phyloP scores from a whole-genome alignment of 2,888 invertebrate species.

The Drosophila nr. perissopoda region DNA sequence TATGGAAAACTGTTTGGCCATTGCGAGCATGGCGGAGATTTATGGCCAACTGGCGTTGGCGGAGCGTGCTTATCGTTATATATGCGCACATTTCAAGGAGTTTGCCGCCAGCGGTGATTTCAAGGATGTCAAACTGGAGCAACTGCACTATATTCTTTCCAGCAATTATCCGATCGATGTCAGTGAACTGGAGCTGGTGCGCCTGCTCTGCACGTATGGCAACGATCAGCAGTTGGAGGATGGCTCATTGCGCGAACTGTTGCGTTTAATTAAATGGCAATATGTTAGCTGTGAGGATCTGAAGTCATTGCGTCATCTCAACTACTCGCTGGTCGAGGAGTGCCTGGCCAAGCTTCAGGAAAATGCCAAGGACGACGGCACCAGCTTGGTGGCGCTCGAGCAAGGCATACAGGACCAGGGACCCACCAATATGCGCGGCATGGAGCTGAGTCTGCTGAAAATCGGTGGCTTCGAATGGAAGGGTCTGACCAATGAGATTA shows the following conservation, averaged over 20 bases:
- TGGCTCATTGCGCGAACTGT: slow-evolving; percentile 38
- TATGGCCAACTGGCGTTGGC: slow-evolving; percentile 88
- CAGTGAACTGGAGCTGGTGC: slow-evolving; percentile 60
- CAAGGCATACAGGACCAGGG: slow-evolving; percentile 31
- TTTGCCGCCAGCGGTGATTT: slow-evolving; percentile 88
- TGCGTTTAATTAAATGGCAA: slow-evolving; percentile 60
- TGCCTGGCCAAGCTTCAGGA: slow-evolving; percentile 38
- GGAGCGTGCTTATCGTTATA: slow-evolving; percentile 88
- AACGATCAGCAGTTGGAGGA: slow-evolving; percentile 58
- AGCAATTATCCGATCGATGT: slow-evolving; percentile 89
- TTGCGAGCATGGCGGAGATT: slow-evolving; percentile 89
- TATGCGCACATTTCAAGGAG: slow-evolving; percentile 88
- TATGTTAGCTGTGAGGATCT: slow-evolving; percentile 47
- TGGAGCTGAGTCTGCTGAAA: slow-evolving; percentile 89
- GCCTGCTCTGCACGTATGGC: slow-evolving; percentile 56
- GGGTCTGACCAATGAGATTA: slow-evolving; percentile 89
- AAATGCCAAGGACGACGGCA: background rate
- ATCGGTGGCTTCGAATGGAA: slow-evolving; percentile 89
- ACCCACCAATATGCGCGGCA: slow-evolving; percentile 87
- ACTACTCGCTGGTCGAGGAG: slow-evolving; percentile 58
- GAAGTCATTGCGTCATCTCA: slow-evolving; percentile 38
- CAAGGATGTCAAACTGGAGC: slow-evolving; percentile 87
- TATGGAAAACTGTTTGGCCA: slow-evolving; percentile 90
- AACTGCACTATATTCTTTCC: slow-evolving; percentile 87
- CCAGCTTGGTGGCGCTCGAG: slow-evolving; percentile 15